Evolutionary conservation across 1,140 invertebrate genomes (phyloP).

Genomic region (Neotoxoptera formosana): DNA sequence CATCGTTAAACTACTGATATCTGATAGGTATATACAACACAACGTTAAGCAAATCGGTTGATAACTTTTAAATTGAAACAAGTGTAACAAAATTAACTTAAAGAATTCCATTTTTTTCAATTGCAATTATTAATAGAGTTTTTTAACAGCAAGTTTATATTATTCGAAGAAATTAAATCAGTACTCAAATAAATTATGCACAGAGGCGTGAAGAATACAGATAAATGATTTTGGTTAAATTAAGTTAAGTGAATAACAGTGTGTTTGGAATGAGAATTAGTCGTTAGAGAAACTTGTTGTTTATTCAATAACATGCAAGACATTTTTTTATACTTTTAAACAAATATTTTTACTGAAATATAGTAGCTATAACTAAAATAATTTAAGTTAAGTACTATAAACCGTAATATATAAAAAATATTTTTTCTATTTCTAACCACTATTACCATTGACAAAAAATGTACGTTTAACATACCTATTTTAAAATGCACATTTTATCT

Average conservation of each 20-base stretch:
- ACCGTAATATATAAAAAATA: background rate
- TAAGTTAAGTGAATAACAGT: background rate
- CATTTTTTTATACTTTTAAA: background rate
- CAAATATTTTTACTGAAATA: constrained; percentile 7
- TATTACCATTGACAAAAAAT: background rate
- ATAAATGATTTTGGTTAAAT: constrained; percentile 12
- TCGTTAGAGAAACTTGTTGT: background rate
- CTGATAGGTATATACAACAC: background rate
- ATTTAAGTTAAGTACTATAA: background rate
- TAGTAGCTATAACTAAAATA: background rate
- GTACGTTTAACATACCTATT: background rate
- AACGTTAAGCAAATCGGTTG: background rate
- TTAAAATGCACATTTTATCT: background rate
- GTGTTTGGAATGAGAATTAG: constrained; percentile 14
- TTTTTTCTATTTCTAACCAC: background rate
- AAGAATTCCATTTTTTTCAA: background rate
- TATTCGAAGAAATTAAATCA: background rate
- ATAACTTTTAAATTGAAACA: background rate
- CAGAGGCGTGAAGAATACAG: background rate
- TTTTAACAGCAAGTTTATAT: background rate
- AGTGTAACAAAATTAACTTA: background rate
- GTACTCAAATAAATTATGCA: constrained; percentile 1
- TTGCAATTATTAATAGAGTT: background rate
- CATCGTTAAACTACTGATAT: background rate
- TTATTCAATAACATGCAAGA: background rate